A percentile compares a stretch with the other conserved stretches of the same genome.
phyloP scores from a whole-genome alignment of 2,888 invertebrate species.

The Lutraria lutraria region DNA sequence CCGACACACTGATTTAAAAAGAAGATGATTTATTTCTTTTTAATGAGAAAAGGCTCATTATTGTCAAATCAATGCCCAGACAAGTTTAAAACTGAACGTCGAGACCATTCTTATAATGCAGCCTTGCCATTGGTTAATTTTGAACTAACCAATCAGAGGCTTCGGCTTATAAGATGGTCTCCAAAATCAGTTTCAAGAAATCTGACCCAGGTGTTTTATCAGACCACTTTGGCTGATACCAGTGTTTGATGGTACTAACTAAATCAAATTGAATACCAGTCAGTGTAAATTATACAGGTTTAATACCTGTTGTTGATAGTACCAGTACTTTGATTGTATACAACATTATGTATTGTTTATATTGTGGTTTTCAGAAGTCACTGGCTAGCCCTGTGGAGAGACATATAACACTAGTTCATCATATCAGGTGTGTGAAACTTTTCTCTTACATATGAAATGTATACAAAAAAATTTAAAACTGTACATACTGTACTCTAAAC shows the following conservation, averaged over 20 bases:
- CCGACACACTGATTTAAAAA: no score
- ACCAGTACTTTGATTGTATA: neutral
- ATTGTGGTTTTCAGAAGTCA: conserved; percentile 24
- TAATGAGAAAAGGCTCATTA: no score
- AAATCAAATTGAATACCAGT: neutral
- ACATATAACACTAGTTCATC: neutral
- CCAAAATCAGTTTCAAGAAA: neutral
- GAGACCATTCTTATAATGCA: neutral
- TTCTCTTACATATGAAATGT: neutral
- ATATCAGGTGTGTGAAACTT: conserved; percentile 15
- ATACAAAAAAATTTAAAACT: neutral
- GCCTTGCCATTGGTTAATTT: neutral
- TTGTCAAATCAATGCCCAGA: no score
- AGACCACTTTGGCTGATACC: neutral
- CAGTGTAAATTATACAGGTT: no score
- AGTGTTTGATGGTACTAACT: neutral
- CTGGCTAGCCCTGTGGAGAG: conserved; percentile 20
- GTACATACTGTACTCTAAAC: neutral
- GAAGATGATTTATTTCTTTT: no score
- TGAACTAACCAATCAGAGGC: neutral
- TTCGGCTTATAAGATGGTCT: neutral
- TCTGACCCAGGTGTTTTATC: neutral
- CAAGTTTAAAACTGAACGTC: neutral
- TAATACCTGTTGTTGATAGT: no score
- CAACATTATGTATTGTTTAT: conserved; percentile 8